Percentiles rank a stretch among this genome's conserved stretches.
phyloP scores from a whole-genome alignment of 2,888 invertebrate species.

The Caenorhabditis sp. region DNA sequence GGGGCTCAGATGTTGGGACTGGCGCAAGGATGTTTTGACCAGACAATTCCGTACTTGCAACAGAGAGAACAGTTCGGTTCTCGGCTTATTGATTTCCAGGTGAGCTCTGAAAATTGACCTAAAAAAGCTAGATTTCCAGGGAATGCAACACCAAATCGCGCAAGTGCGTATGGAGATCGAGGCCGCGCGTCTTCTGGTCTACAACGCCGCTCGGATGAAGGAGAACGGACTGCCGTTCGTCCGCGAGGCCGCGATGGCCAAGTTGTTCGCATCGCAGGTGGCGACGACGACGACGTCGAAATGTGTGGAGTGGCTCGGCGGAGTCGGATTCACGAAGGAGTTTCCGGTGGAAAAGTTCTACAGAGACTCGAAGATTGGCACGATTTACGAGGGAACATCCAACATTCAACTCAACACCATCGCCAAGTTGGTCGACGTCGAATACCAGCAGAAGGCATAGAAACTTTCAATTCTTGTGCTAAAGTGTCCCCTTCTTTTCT shows the following conservation, averaged over 20 bases:
- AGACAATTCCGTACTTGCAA: conserved; percentile 93
- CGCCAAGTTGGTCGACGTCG: conserved; percentile 86
- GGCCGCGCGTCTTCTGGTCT: conserved; percentile 90
- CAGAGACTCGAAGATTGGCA: conserved; percentile 95
- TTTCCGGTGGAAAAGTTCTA: conserved; percentile 97
- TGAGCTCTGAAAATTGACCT: too few species aligned
- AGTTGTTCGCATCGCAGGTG: conserved; percentile 87
- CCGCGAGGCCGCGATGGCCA: conserved; percentile 97
- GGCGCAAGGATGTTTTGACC: conserved; percentile 94
- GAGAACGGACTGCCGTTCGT: conserved; percentile 89
- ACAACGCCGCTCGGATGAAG: conserved; percentile 93
- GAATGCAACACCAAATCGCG: conserved; percentile 95
- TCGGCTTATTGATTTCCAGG: conserved; percentile 92
- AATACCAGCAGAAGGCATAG: conserved; percentile 69
- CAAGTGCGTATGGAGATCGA: conserved; percentile 91
- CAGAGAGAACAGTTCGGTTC: conserved; percentile 95
- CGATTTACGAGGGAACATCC: conserved; percentile 96
- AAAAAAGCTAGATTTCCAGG: conserved; percentile 82
- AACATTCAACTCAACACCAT: conserved; percentile 97
- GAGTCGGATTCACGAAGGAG: conserved; percentile 95
- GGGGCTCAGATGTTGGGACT: conserved; percentile 87
- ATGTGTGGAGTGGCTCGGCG: conserved; percentile 98
- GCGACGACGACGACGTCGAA: conserved; percentile 91
- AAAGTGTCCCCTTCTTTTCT: too few species aligned
- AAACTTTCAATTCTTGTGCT: too few species aligned